Evolutionary conservation across 2,888 invertebrate species (phyloP), one percentile per base, ranked within the genome.

Genomic region (Conchocele bisecta): DNA sequence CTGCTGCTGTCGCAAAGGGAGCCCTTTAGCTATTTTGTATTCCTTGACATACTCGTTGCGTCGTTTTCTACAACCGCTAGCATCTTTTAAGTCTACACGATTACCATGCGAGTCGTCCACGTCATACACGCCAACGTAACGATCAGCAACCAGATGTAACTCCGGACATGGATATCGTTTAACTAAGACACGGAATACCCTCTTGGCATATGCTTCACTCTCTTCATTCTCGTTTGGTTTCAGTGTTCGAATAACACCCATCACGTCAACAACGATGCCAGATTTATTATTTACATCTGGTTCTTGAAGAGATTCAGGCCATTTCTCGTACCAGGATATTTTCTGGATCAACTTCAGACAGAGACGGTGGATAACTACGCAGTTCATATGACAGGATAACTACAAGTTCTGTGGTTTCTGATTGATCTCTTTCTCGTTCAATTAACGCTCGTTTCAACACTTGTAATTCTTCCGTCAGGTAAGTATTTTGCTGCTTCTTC

Each of bases 51-150:
- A 9, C n/a, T 42, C 42, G n/a, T 42, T 42, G 7, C 42, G 6
- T 6, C 42, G 6, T 7, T 42, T 6, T 42, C 42, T 6, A 42
- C 42, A 42, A 6, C 50, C 50, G 28, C 50, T 48, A n/a, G 50
- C 50, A 7, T 28, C 26, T 48, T 48, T 48, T 6, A 48, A n/a
- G n/a, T 9, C n/a, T 5, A 48, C 50, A 20, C 20, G 20, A 15
- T 6, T 13, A 7, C 24, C 22, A 22, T 22, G 22, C 15, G n/a
- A 26, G 24, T 7, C 50, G 11, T 13, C 6, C 22, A 48, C 50
- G 22, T 28, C 50, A n/a, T 48, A 28, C 22, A 48, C 7, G 11
- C 50, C 50, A 48, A 26, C 50, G n/a, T 48, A 48, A 11, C 50
- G 15, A 22, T 48, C 50, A 48, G 50, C 50, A 11, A 22, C 50